Percentiles rank a stretch among this genome's conserved stretches.
These are phyloP conservation scores for Pituophis catenifer DNA, from an alignment of 2,113 vertebrate species.

Conservation along the genomic window DNA sequence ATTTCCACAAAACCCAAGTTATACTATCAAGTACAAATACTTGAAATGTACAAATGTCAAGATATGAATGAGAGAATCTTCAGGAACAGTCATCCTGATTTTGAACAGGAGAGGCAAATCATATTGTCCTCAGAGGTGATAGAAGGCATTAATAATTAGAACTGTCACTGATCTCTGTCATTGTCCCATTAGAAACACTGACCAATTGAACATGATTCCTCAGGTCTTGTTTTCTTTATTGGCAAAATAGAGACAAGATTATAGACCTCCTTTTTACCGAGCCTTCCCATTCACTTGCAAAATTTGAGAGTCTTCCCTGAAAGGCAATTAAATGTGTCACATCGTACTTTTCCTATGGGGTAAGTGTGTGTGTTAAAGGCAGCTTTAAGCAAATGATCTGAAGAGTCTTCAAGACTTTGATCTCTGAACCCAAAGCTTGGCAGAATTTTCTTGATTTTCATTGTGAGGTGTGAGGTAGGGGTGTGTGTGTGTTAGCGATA, in stretches of 20 bases:
- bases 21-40: neutral
- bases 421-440: neutral
- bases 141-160: neutral
- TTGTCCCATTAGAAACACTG: neutral
- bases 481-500: neutral
- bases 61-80: neutral
- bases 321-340: neutral
- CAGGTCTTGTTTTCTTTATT: neutral
- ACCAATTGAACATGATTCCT: neutral
- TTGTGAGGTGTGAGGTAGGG: neutral
- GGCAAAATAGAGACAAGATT: conserved; percentile 6
- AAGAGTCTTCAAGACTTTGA: neutral
- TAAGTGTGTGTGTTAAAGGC: neutral
- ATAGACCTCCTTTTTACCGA: neutral
- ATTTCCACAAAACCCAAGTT: neutral
- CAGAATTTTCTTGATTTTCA: neutral
- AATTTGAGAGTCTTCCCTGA: conserved; percentile 7
- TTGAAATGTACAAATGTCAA: neutral
- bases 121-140: no score
- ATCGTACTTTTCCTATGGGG: neutral
- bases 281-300: neutral
- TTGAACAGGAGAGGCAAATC: no score
- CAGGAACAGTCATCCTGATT: neutral
- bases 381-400: conserved; percentile 12
- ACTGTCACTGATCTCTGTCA: neutral